These are phyloP conservation scores for Ditylenchus weischeri DNA, from an alignment of 2,888 invertebrate genomes.

Conservation along the genomic window DNA sequence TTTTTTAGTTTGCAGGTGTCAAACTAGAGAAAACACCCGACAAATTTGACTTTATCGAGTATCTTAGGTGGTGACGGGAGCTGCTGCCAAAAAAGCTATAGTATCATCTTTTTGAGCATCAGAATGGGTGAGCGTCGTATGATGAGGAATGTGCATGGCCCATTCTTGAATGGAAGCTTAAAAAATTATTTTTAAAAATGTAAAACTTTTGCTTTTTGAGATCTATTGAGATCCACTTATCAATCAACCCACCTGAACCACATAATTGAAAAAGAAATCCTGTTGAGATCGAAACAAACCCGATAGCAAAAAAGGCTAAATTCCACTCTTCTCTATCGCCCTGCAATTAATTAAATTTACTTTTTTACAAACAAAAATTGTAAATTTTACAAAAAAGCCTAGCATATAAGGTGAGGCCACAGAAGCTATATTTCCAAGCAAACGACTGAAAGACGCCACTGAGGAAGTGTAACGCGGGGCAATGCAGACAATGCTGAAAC, in stretches of 20 bases:
- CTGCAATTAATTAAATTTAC: constrained; percentile 19
- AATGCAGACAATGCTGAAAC: constrained; percentile 50
- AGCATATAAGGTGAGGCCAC: constrained; percentile 53
- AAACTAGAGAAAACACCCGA: no score
- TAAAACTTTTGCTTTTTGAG: no score
- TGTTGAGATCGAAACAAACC: constrained; percentile 46
- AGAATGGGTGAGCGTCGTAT: background rate
- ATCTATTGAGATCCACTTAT: no score
- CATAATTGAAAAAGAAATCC: constrained; percentile 53
- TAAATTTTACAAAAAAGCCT: constrained; percentile 40
- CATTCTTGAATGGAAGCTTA: constrained; percentile 26
- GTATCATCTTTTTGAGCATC: constrained; percentile 7
- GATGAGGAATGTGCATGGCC: constrained; percentile 13
- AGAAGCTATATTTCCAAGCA: constrained; percentile 55
- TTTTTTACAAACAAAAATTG: constrained; percentile 2
- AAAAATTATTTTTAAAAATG: background rate
- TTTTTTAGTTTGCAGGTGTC: no score
- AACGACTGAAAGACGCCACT: constrained; percentile 53
- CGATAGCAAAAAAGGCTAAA: constrained; percentile 45
- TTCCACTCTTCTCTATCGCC: constrained; percentile 52
- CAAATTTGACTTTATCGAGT: no score
- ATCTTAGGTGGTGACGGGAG: background rate
- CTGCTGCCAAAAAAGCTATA: constrained; percentile 1
- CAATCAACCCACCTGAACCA: constrained; percentile 44
- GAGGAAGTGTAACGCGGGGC: constrained; percentile 55